phyloP scores from a whole-genome alignment of 2,888 invertebrate genomes.

The Drosophila lacicola region DNA sequence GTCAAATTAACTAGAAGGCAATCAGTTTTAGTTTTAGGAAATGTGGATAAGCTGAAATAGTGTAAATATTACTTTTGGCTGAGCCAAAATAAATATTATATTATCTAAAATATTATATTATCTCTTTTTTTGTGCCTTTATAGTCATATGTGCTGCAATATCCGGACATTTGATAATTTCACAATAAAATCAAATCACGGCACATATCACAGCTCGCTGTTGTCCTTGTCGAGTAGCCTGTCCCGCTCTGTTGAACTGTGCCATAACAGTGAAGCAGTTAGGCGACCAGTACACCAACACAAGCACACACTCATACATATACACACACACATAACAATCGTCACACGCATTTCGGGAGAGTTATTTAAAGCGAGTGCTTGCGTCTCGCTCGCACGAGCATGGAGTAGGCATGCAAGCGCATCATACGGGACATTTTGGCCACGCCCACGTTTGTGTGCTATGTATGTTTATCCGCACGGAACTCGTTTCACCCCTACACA shows the following conservation, averaged over 20 bases:
- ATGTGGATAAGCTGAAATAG: no score
- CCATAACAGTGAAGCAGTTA: constrained; percentile 39
- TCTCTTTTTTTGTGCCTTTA: neutral
- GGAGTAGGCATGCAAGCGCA: constrained; percentile 19
- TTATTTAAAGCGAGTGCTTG: constrained; percentile 40
- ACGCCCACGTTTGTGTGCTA: constrained; percentile 53
- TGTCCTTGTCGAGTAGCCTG: constrained; percentile 19
- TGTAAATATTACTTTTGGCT: no score
- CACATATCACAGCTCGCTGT: constrained; percentile 3
- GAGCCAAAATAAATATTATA: no score
- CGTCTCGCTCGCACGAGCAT: constrained; percentile 39
- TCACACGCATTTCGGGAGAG: constrained; percentile 58
- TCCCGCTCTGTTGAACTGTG: constrained; percentile 12
- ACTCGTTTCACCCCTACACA: constrained; percentile 61
- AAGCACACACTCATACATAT: neutral
- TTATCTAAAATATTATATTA: no score
- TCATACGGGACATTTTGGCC: constrained; percentile 49
- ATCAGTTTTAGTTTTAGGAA: neutral
- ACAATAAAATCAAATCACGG: constrained; percentile 33
- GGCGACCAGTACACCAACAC: constrained; percentile 13
- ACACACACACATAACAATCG: constrained; percentile 41
- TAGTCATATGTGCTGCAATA: neutral
- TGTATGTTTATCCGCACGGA: constrained; percentile 43
- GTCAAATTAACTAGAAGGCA: neutral
- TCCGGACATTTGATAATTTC: constrained; percentile 7